Evolutionary conservation across 2,888 invertebrate genomes (phyloP), one percentile per base, ranked within the genome.

Genomic region (Meloe dianella): DNA sequence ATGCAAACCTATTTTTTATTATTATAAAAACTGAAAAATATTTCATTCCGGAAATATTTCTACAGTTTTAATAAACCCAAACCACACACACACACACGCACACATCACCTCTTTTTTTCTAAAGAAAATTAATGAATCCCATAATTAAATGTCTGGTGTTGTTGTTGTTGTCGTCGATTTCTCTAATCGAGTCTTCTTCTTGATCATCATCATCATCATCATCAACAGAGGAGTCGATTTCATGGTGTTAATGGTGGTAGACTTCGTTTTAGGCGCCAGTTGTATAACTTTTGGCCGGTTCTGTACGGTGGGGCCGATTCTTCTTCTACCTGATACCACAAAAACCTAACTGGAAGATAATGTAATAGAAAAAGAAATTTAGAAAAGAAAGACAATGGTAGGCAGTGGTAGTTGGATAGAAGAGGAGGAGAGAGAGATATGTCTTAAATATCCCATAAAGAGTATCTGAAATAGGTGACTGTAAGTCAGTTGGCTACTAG

Each of bases 221-320:
- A 10, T 17, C 6, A 17, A 2, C 3, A 47, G 41, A 41, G 20
- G 57, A 59, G 62, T 41, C 68, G 62, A 65, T 68, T 68, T 68
- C 60, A 59, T 65, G 65, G 65, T 65, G 65, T 65, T 68, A 68
- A 68, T 68, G 61, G 68, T 58, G 65, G 41, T 65, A 60, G 65
- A 63, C 65, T 63, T 68, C 65, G 29, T 60, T 47, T 58, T 29
- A 75, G 77, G 77, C 77, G 77, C 77, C 77, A 74, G 73, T 66
- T 60, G 35, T 63, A 63, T 63, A 60, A 66, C 66, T 63, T 62
- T 41, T 64, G 64, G 35, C 41, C 29, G 24, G 47, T 57, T 30
- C 24, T 63, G 66, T 47, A 47, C 47, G 10, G 5, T 1, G n/a
- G 20, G 20, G 9, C 41, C 5, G 27, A 3, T 27, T 27, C 4